Conservation (phyloP, 2,888 invertebrate genomes). For the Sminthurinus aureus region DNA sequence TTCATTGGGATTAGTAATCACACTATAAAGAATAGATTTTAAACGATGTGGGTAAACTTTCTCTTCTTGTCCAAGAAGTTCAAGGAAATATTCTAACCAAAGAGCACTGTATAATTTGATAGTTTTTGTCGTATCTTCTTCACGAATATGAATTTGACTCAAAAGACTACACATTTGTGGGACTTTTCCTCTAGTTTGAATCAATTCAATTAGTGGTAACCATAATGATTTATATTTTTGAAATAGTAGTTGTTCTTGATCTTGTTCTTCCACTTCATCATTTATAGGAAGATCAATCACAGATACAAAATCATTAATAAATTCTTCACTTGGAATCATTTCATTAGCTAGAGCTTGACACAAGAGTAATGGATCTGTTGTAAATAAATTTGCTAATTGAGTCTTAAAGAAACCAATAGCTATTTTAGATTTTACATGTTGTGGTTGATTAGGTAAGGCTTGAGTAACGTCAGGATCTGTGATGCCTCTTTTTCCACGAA, state of each 20-base stretch:
- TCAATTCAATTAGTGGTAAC: slow-evolving; percentile 46
- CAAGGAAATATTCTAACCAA: slow-evolving; percentile 51
- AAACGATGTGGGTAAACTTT: slow-evolving; percentile 32
- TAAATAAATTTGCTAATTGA: slow-evolving; percentile 35
- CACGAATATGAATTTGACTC: slow-evolving; percentile 31
- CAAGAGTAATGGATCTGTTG: slow-evolving; percentile 36
- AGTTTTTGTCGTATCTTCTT: slow-evolving; percentile 29
- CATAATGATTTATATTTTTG: slow-evolving; percentile 42
- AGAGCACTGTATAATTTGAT: slow-evolving; percentile 29
- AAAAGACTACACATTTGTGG: slow-evolving; percentile 38
- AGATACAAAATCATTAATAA: slow-evolving; percentile 44
- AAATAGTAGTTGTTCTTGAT: slow-evolving; percentile 34
- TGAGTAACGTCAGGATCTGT: slow-evolving; percentile 47
- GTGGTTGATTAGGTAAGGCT: slow-evolving; percentile 13
- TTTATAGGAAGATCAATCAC: slow-evolving; percentile 32
- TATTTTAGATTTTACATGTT: slow-evolving; percentile 42
- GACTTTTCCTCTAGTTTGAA: slow-evolving; percentile 46
- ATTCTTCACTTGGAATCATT: slow-evolving; percentile 49
- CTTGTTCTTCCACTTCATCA: not conserved
- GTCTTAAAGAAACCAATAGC: slow-evolving; percentile 42
- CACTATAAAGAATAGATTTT: slow-evolving; percentile 34
- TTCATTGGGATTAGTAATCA: slow-evolving; percentile 44
- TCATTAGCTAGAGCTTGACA: slow-evolving; percentile 44
- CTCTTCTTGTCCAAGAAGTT: slow-evolving; percentile 42
- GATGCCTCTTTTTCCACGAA: slow-evolving; percentile 42